phyloP scores from a whole-genome alignment of 35 echinoderm and acorn worm genomes.

The Eucidaris tribuloides region DNA sequence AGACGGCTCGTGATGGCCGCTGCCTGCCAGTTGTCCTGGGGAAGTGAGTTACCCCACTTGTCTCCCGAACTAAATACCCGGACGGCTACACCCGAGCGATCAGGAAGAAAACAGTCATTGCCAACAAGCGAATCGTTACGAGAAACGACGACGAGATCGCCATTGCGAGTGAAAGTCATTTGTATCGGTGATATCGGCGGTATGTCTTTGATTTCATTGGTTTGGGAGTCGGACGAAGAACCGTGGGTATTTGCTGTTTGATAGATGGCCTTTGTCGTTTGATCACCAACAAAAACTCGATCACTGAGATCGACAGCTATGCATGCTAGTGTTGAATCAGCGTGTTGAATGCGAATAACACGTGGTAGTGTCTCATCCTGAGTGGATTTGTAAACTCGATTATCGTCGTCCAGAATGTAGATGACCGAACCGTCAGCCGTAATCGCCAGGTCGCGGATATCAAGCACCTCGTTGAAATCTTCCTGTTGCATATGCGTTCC shows the following conservation, averaged over 20 bases:
- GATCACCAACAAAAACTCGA: neutral
- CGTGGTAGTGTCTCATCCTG: neutral
- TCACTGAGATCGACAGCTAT: neutral
- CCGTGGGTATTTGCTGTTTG: too few species aligned
- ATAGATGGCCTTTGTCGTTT: neutral
- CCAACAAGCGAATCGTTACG: neutral
- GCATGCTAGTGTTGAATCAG: neutral
- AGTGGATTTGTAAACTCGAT: neutral
- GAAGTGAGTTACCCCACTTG: neutral
- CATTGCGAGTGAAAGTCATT: neutral
- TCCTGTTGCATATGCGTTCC: neutral
- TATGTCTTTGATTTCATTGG: neutral
- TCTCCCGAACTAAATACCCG: neutral
- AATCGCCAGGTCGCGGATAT: neutral
- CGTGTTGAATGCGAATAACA: too few species aligned
- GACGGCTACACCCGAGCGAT: neutral
- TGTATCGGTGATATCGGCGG: neutral
- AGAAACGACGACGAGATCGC: neutral
- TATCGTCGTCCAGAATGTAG: neutral
- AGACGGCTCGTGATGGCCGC: neutral
- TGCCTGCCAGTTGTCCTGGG: constrained; percentile 23
- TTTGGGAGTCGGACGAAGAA: neutral
- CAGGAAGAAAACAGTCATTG: neutral
- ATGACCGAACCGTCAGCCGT: neutral
- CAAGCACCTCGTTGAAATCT: neutral